phyloP scores from a whole-genome alignment of 2,888 invertebrate genomes.

The Camponotus fellah region DNA sequence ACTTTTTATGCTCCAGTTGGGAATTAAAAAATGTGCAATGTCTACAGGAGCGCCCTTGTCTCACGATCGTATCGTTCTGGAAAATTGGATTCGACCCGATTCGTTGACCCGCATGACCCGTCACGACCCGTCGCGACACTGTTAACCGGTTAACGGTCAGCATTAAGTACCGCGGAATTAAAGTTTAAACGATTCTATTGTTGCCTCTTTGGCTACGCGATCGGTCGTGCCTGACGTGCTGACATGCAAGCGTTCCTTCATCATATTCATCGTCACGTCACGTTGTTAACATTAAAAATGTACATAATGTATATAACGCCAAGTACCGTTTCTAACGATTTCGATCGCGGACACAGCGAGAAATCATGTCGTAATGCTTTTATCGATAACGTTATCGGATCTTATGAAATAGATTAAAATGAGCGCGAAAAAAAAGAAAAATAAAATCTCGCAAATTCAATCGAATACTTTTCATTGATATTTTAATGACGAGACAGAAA shows the following conservation, averaged over 20 bases:
- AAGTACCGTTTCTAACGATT: constrained; percentile 47
- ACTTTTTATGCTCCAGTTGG: background rate
- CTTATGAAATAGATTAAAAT: background rate
- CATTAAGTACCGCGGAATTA: constrained; percentile 67
- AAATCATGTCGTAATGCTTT: constrained; percentile 19
- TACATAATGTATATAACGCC: background rate
- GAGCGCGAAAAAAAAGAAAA: background rate
- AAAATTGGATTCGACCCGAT: constrained; percentile 72
- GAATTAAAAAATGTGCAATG: constrained; percentile 30
- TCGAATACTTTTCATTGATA: constrained; percentile 9
- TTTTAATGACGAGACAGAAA: background rate
- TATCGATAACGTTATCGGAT: background rate
- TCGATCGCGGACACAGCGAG: constrained; percentile 10
- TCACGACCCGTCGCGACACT: constrained; percentile 67
- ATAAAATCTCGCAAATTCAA: background rate
- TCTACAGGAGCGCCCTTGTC: background rate
- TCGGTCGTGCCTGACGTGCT: constrained; percentile 24
- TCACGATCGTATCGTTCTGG: constrained; percentile 11
- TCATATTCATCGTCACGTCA: constrained; percentile 35
- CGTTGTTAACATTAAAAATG: constrained; percentile 46
- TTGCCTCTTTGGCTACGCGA: constrained; percentile 21
- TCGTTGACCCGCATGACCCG: constrained; percentile 65
- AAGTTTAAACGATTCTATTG: constrained; percentile 72
- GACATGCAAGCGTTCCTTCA: constrained; percentile 24
- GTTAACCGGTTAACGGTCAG: constrained; percentile 69